phyloP scores from a whole-genome alignment of 2,113 vertebrate species.

The Solenodon paradoxus region DNA sequence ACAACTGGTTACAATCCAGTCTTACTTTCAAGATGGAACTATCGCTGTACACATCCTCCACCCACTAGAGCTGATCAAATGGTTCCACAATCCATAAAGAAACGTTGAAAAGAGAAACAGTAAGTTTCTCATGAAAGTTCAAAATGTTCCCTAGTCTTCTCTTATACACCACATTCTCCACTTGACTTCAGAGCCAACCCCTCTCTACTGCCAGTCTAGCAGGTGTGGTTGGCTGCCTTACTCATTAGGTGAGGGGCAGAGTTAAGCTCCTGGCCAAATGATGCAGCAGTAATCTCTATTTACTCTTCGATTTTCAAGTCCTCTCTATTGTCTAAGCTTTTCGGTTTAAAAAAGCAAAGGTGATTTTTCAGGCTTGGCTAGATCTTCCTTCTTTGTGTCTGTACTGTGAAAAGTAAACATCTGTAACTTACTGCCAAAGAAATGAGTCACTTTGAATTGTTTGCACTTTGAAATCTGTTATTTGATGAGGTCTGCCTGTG shows the following conservation, averaged over 20 bases:
- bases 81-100: not conserved
- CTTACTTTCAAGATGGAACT: not conserved
- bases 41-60: not conserved
- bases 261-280: not conserved
- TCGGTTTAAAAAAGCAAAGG: not conserved
- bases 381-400: conserved; percentile 46
- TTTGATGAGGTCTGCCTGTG: not conserved
- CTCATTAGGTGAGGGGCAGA: not conserved
- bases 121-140: not conserved
- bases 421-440: not conserved
- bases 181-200: not conserved
- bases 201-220: not conserved
- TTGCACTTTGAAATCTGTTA: conserved; percentile 13
- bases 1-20: too few species aligned
- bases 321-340: not conserved
- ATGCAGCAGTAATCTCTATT: not conserved
- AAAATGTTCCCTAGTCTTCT: not conserved
- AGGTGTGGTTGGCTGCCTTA: not conserved
- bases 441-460: not conserved
- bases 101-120: not conserved
- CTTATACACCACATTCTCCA: not conserved
- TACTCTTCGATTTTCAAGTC: conserved; percentile 22
- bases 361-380: not conserved
- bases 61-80: not conserved
- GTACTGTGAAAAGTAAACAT: conserved; percentile 54